Conservation (phyloP, 2,888 invertebrate species). For the Phragmatobia fuliginosa region DNA sequence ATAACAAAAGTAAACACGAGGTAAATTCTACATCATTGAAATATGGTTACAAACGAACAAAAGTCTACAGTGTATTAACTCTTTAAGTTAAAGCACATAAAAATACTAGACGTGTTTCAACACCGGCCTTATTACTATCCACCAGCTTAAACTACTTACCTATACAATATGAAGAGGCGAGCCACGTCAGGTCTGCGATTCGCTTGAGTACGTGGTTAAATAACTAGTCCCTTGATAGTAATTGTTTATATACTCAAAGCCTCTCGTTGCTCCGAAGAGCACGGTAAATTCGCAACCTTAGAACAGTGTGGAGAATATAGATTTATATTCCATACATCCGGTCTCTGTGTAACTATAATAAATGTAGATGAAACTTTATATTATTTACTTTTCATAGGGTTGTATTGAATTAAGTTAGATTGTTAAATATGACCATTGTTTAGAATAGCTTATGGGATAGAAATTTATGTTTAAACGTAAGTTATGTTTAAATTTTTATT, state of each 20-base stretch:
- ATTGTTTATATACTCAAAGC: conserved; percentile 17
- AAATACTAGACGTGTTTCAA: not conserved
- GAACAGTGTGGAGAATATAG: conserved; percentile 4
- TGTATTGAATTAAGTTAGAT: not conserved
- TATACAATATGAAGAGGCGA: not conserved
- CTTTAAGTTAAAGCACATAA: not conserved
- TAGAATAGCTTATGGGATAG: too few species aligned
- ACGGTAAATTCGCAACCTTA: conserved; percentile 14
- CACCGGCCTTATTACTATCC: not conserved
- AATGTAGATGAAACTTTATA: not conserved
- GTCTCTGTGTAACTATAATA: not conserved
- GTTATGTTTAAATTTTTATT: too few species aligned
- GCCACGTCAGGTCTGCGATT: conserved; percentile 1
- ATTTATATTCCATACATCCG: not conserved
- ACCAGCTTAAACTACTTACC: not conserved
- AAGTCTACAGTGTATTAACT: not conserved
- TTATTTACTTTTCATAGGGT: not conserved
- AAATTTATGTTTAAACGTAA: too few species aligned
- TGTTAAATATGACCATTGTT: too few species aligned
- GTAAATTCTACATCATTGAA: not conserved
- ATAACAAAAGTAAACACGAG: too few species aligned
- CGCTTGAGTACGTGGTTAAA: conserved; percentile 16
- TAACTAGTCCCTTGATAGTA: conserved; percentile 18
- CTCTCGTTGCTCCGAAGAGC: conserved; percentile 6
- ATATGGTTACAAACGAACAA: not conserved